Percentiles rank a stretch among this genome's conserved stretches.
Conservation (phyloP, 2,113 vertebrate species). For the Halcyon senegalensis region DNA sequence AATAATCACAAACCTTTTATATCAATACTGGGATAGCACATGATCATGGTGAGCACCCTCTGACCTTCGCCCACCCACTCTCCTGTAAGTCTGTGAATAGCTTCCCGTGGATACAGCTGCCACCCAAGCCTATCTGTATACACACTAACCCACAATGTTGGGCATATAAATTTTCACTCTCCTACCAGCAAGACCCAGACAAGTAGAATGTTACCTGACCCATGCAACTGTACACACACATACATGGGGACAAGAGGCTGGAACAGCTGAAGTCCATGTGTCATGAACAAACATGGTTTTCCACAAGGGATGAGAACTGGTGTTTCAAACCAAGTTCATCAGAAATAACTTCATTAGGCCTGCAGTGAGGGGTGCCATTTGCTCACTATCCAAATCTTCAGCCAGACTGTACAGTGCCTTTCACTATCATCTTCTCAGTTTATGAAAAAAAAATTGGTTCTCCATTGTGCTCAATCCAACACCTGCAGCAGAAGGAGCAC, state of each 20-base stretch:
- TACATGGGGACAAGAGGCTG: background rate
- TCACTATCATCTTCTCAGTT: background rate
- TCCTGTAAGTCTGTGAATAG: background rate
- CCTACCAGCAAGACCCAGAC: background rate
- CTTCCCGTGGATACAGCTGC: background rate
- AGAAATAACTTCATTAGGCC: background rate
- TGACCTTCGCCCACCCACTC: background rate
- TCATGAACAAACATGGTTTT: background rate
- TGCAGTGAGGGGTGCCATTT: background rate
- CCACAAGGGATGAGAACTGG: background rate
- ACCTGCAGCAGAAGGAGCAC: constrained; percentile 10
- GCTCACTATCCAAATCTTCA: background rate
- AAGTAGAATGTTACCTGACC: background rate
- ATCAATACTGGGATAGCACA: background rate
- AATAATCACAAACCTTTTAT: background rate
- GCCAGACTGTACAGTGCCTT: background rate
- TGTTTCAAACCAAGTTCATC: background rate
- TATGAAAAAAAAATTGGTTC: background rate
- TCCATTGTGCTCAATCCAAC: background rate
- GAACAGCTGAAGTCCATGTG: background rate
- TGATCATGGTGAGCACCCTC: background rate
- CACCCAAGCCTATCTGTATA: background rate
- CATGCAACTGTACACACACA: background rate
- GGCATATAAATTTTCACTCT: background rate
- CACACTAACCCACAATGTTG: rapidly evolving